A percentile compares a stretch with the other conserved stretches of the same genome.
These are phyloP conservation scores for Amphiprion percula DNA, from an alignment of 2,113 vertebrate species.

Conservation along the genomic window DNA sequence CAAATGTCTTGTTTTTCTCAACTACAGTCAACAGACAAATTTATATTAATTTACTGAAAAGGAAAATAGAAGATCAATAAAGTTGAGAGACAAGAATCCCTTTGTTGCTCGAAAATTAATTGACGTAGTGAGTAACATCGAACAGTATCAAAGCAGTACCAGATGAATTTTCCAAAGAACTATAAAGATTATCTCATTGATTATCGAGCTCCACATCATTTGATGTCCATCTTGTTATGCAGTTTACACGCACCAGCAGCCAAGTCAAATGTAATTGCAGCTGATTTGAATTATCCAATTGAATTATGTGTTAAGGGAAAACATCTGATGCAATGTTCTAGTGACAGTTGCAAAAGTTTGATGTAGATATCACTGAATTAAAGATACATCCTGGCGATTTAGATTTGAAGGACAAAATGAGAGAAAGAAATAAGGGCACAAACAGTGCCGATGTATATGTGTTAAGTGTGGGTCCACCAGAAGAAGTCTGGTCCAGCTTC, in stretches of 20 bases:
- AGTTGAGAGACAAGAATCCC: neutral
- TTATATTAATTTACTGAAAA: too few relatives aligned
- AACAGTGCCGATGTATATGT: constrained; percentile 22
- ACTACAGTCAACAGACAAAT: too few relatives aligned
- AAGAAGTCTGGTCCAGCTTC: constrained; percentile 67
- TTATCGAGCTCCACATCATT: neutral
- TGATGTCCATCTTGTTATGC: neutral
- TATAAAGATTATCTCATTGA: neutral
- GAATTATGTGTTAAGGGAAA: constrained; percentile 41
- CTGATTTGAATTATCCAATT: constrained; percentile 23
- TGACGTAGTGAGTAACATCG: neutral
- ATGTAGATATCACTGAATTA: constrained; percentile 38
- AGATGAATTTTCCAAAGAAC: neutral
- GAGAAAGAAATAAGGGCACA: neutral
- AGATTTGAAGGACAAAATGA: neutral
- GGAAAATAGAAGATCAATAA: neutral
- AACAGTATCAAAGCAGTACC: neutral
- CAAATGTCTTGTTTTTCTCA: too few relatives aligned
- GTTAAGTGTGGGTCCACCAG: constrained; percentile 23
- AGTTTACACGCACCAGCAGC: constrained; percentile 3
- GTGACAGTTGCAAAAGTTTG: constrained; percentile 3
- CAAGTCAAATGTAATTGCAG: constrained; percentile 19
- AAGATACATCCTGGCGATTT: neutral
- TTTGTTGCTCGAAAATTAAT: neutral
- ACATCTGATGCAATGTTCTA: constrained; percentile 15